Evolutionary conservation across 2,113 vertebrate species (phyloP).

Genomic region (Lathamus discolor): DNA sequence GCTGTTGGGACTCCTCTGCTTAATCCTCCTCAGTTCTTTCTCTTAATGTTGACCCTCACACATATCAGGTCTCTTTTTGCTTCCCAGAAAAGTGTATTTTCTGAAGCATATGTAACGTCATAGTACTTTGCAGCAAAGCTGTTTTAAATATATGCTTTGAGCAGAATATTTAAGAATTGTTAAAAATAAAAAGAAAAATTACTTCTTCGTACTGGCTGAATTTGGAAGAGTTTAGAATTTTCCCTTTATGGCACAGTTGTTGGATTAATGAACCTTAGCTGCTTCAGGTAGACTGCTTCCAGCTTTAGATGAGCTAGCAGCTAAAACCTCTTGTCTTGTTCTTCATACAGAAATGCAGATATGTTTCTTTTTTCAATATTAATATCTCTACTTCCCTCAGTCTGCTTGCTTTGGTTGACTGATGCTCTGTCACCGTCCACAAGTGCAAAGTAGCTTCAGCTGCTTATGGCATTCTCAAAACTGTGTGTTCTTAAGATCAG

Average conservation of each 20-base stretch:
- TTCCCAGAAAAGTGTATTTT: not conserved
- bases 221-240: not conserved
- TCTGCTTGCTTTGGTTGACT: not conserved
- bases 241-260: not conserved
- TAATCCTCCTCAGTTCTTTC: not conserved
- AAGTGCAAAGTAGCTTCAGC: not conserved
- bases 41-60: not conserved
- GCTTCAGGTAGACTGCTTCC: not conserved
- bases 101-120: not conserved
- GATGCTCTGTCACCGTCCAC: rapidly evolving
- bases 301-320: not conserved
- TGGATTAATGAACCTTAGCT: not conserved
- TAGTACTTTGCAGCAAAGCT: not conserved
- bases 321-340: not conserved
- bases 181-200: not conserved
- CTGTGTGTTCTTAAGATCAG: not conserved
- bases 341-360: not conserved
- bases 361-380: not conserved
- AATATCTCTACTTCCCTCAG: not conserved
- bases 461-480: not conserved
- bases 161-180: not conserved
- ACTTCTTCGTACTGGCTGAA: not conserved
- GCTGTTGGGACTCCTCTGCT: not conserved
- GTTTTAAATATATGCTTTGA: not conserved
- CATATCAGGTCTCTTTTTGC: not conserved